A percentile compares a stretch with the other conserved stretches of the same genome.
Evolutionary conservation across 1,140 invertebrate genomes (phyloP).

Genomic region (Sminthurides bifidus): DNA sequence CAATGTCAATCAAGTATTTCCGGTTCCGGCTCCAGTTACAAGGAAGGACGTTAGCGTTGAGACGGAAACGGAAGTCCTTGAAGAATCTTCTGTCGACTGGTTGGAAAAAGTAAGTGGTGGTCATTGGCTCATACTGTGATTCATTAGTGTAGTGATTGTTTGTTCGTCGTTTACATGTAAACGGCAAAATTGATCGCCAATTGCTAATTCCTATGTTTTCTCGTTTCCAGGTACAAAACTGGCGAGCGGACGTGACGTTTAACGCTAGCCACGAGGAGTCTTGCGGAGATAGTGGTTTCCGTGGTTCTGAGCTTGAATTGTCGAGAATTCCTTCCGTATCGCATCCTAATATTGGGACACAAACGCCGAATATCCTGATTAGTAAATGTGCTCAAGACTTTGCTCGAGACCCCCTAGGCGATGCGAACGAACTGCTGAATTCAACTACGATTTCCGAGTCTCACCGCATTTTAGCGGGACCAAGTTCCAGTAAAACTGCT

Average conservation of each 20-base stretch:
- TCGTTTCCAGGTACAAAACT: slow-evolving; percentile 2
- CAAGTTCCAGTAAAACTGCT: not conserved
- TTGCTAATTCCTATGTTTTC: not conserved
- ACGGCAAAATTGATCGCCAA: not conserved
- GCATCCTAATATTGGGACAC: too few relatives aligned
- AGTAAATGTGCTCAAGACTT: too few relatives aligned
- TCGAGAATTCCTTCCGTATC: not conserved
- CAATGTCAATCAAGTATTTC: not conserved
- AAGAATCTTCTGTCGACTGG: slow-evolving; percentile 4
- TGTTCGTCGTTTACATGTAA: not conserved
- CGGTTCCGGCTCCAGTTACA: not conserved
- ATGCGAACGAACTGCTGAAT: too few relatives aligned
- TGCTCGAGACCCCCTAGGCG: too few relatives aligned
- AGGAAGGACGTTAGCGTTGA: not conserved
- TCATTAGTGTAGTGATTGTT: not conserved
- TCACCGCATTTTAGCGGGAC: too few relatives aligned
- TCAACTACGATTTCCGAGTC: too few relatives aligned
- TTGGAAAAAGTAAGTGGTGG: slow-evolving; percentile 8
- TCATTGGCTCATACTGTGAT: not conserved
- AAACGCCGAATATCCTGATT: too few relatives aligned
- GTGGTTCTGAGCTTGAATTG: slow-evolving; percentile 3
- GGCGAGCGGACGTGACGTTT: not conserved
- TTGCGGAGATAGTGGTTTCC: slow-evolving; percentile 4
- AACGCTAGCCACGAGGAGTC: not conserved
- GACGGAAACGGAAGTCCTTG: not conserved